Conservation (phyloP, 2,888 invertebrate species). For the Chrysolina americana region DNA sequence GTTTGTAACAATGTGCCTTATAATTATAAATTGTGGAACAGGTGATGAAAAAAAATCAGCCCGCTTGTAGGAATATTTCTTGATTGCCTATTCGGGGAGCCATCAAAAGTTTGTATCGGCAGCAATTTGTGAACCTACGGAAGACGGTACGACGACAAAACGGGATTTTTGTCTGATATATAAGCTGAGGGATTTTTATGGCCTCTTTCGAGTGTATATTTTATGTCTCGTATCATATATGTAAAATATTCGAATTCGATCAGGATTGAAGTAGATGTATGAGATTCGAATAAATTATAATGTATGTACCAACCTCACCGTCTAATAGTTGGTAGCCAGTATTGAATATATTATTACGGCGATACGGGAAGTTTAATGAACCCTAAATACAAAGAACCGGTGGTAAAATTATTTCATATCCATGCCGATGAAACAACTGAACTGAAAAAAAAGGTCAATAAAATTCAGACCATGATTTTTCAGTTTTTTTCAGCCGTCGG, state of each 20-base stretch:
- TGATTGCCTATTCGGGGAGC: slow-evolving; percentile 20
- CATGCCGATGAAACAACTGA: too few species aligned
- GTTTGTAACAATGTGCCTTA: slow-evolving; percentile 18
- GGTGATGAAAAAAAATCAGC: background rate
- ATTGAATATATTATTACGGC: background rate
- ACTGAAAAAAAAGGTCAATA: too few species aligned
- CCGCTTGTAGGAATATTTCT: slow-evolving; percentile 11
- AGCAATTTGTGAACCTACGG: background rate
- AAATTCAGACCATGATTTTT: too few species aligned
- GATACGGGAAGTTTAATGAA: background rate
- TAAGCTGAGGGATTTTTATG: background rate
- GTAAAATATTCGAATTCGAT: background rate
- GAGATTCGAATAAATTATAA: background rate
- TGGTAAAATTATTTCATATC: too few species aligned
- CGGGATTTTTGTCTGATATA: background rate
- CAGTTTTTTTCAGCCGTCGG: too few species aligned
- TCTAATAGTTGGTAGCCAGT: background rate
- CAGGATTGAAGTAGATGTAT: background rate
- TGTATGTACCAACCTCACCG: background rate
- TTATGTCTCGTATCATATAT: background rate
- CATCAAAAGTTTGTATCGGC: slow-evolving; percentile 12
- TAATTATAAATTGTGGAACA: slow-evolving; percentile 21
- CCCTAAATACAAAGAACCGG: background rate
- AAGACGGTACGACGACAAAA: background rate
- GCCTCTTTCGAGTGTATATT: slow-evolving; percentile 1